Percentiles rank a stretch among this genome's conserved stretches.
Conservation (phyloP, 2,888 invertebrate species). For the Leucoptera coffeella region DNA sequence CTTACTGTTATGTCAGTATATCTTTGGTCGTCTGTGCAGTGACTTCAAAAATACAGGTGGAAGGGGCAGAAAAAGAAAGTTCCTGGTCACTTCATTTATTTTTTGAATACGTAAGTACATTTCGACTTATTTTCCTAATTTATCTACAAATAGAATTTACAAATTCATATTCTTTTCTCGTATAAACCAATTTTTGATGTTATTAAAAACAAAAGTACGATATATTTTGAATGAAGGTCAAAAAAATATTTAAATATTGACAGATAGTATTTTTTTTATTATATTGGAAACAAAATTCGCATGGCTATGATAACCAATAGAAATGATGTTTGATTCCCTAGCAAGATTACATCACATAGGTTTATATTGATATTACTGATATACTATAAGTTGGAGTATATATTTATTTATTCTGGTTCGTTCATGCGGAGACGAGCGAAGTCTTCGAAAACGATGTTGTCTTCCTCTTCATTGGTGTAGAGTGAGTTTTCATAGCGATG, state of each 20-base stretch:
- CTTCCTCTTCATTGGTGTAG: conserved; percentile 84
- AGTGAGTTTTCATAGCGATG: conserved; percentile 76
- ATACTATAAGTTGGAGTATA: conserved; percentile 4
- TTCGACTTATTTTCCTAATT: no score
- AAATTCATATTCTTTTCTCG: conserved; percentile 1
- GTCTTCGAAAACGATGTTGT: conserved; percentile 97
- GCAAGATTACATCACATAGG: conserved; percentile 2
- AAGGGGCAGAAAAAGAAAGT: neutral
- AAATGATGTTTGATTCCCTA: conserved; percentile 4
- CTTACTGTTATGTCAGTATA: conserved; percentile 21
- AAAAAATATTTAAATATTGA: no score
- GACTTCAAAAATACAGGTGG: conserved; percentile 11
- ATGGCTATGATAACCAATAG: conserved; percentile 12
- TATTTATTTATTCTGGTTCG: conserved; percentile 61
- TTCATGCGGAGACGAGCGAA: conserved; percentile 92
- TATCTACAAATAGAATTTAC: neutral
- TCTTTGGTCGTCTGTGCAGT: conserved; percentile 16
- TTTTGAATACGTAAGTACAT: neutral
- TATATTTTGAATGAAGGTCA: neutral
- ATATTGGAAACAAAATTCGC: conserved; percentile 8
- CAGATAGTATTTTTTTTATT: no score
- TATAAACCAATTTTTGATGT: neutral
- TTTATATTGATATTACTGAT: no score
- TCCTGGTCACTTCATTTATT: neutral
- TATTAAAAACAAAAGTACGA: neutral